These are phyloP conservation scores for Medauroidea extradentata DNA, from an alignment of 1,140 invertebrate genomes.

Conservation along the genomic window DNA sequence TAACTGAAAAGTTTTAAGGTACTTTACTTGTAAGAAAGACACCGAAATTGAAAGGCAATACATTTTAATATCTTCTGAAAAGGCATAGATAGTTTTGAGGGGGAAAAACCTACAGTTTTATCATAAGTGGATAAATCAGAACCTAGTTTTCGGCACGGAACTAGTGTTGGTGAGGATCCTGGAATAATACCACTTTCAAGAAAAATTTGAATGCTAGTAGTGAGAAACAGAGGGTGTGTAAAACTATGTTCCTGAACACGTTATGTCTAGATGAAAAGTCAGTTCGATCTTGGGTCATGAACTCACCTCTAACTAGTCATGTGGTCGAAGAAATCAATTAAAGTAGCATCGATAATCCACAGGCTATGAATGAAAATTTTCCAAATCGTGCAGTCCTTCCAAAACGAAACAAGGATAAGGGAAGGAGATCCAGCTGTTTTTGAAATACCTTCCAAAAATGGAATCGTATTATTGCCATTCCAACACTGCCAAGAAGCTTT, in stretches of 20 bases:
- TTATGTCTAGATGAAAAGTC: conserved; percentile 13
- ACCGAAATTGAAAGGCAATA: conserved; percentile 11
- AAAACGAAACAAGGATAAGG: conserved; percentile 1
- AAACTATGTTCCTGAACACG: conserved; percentile 13
- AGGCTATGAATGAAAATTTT: neutral
- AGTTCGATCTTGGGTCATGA: conserved; percentile 13
- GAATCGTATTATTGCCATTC: neutral
- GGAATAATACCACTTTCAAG: conserved; percentile 11
- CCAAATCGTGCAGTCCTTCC: neutral
- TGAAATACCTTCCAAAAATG: conserved; percentile 1
- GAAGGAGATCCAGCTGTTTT: conserved; percentile 1
- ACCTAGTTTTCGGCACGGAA: conserved; percentile 9
- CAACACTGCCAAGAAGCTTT: conserved; percentile 2
- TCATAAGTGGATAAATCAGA: conserved; percentile 14
- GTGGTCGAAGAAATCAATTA: neutral
- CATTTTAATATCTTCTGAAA: conserved; percentile 13
- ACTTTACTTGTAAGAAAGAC: conserved; percentile 8
- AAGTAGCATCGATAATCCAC: too few relatives aligned
- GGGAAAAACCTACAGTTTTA: conserved; percentile 8
- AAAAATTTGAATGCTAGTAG: conserved; percentile 5
- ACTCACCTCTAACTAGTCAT: neutral
- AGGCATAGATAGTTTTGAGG: conserved; percentile 12
- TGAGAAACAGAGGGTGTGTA: conserved; percentile 10
- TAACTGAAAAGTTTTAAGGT: conserved; percentile 9
- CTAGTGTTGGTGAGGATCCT: conserved; percentile 2